Evolutionary conservation across 2,797 vertebrate species (phyloP).

Genomic region (Apogon talboti): DNA sequence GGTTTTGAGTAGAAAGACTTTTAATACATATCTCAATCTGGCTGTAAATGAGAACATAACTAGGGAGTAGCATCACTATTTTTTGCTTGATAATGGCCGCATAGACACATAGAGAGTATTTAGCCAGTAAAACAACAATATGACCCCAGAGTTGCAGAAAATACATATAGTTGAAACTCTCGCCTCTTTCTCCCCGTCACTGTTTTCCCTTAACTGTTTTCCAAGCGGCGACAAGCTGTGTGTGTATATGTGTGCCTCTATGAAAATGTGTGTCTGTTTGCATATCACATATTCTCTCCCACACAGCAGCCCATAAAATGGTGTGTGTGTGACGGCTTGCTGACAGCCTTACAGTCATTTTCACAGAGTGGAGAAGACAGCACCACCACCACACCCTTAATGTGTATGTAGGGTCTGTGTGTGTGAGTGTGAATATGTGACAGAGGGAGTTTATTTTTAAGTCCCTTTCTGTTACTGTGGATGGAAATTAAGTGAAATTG

Average conservation of each 20-base stretch:
- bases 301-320: conserved; percentile 69
- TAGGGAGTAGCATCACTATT: background rate
- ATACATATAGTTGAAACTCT: background rate
- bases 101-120: background rate
- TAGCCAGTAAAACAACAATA: background rate
- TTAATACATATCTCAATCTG: too few species aligned
- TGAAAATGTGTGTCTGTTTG: conserved; percentile 22
- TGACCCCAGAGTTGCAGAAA: background rate
- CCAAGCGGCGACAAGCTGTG: conserved; percentile 17
- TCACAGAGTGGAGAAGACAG: conserved; percentile 76
- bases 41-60: background rate
- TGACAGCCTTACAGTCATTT: conserved; percentile 77
- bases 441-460: conserved; percentile 46
- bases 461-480: conserved; percentile 46
- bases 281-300: conserved; percentile 63
- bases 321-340: conserved; percentile 67
- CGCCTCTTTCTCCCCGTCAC: conserved; percentile 15
- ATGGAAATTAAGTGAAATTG: conserved; percentile 32
- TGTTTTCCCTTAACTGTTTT: conserved; percentile 33
- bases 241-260: conserved; percentile 24
- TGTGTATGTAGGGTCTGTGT: conserved; percentile 29
- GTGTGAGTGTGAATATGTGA: conserved; percentile 13
- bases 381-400: conserved; percentile 54
- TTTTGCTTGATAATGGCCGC: background rate
- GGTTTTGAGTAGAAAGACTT: too few species aligned